Evolutionary conservation across 2,797 vertebrate genomes (phyloP).

Genomic region (Rhinophrynus dorsalis): DNA sequence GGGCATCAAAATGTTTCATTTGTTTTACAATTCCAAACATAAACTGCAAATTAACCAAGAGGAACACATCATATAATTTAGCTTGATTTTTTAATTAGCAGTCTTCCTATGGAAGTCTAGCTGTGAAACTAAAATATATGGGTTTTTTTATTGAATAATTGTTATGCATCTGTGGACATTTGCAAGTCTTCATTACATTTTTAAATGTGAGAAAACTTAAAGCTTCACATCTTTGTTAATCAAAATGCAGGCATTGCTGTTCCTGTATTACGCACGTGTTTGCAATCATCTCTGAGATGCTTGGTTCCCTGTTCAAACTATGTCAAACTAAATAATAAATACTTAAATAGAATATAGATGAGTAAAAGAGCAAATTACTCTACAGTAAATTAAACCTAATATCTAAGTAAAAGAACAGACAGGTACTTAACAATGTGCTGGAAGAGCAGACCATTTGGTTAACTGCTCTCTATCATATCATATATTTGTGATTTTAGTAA

Average conservation of each 20-base stretch:
- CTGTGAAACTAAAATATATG: neutral
- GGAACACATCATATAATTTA: slow-evolving; percentile 6
- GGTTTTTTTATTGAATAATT: slow-evolving; percentile 4
- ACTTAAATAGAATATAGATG: too few species aligned
- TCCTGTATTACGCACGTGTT: neutral
- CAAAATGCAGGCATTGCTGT: neutral
- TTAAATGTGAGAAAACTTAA: neutral
- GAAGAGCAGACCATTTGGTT: too few species aligned
- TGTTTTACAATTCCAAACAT: neutral
- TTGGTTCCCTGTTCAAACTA: neutral
- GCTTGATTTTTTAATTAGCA: slow-evolving; percentile 5
- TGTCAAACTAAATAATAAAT: too few species aligned
- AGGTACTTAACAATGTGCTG: too few species aligned
- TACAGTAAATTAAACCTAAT: too few species aligned
- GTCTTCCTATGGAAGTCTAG: neutral
- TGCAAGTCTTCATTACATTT: neutral
- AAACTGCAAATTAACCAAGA: slow-evolving; percentile 3
- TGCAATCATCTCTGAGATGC: neutral
- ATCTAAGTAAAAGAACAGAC: too few species aligned
- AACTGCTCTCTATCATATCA: too few species aligned
- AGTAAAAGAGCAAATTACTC: too few species aligned
- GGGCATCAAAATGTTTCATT: too few species aligned
- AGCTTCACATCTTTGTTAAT: neutral
- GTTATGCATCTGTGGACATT: slow-evolving; percentile 11
- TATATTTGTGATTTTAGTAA: too few species aligned